Base-by-base conservation (phyloP, 2,797 vertebrate genomes). In the Sebastiscus albofasciatus region DNA sequence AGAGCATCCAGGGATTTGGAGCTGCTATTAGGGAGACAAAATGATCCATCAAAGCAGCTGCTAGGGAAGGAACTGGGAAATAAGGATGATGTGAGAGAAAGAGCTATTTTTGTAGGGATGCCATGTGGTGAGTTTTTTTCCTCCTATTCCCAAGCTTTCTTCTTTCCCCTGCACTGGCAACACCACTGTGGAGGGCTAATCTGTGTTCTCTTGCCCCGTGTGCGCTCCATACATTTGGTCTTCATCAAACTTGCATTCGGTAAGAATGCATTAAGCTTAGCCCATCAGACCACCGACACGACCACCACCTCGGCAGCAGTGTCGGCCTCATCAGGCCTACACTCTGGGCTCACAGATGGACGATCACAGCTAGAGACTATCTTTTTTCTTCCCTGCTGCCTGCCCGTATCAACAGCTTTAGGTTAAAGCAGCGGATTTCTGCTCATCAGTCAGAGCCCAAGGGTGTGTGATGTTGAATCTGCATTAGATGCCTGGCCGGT, bases 21-120 rank as follows among this genome's bases (percentile, higher is more conserved):
- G 86, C 81, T 86, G 86, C 92, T 92, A 94, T 94, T 94, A 94
- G 80, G 81, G 87, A 93, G 88, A 94, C 91, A 94, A 94, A 95
- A 90, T 91, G 92, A 94, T 94, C 93, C 88, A 93, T 95, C 93
- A 95, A 92, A 93, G 88, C 92, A 94, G 90, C 90, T 92, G 90
- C 84, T 88, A 22, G 76, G 83, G 80, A 90, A 91, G 77, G 84
- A 92, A 87, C 82, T 77, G 67, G 84, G 91, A 94, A 92, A 91
- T 87, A 83, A 89, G 84, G 88, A 90, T 88, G 88, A 88, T 87
- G 89, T 82, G 87, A 88, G 75, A 88, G 79, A 91, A 72, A 71
- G 77, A 84, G 89, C 91, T 93, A 92, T 93, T 94, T 94, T 89
- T 84, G 87, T 84, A 81, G 67, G 39, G 72, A 82, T 80, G 77